Percentiles rank a stretch among this genome's conserved stretches.
Evolutionary conservation across 2,888 invertebrate species (phyloP).

Genomic region (Nymphalis urticae): DNA sequence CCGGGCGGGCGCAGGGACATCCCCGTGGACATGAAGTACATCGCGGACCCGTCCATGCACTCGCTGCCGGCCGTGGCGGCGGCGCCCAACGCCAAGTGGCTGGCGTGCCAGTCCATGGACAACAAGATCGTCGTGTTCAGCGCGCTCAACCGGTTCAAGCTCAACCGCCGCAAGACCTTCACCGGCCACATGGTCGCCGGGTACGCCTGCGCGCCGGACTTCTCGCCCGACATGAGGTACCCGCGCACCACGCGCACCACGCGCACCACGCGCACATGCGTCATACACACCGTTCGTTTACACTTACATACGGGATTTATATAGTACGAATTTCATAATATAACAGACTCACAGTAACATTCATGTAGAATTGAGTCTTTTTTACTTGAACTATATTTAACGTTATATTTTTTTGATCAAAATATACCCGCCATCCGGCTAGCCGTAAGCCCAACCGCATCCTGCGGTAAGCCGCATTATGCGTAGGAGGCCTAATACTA

Average conservation of each 20-base stretch:
- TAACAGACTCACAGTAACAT: too few species aligned
- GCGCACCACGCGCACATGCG: background rate
- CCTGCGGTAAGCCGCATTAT: too few species aligned
- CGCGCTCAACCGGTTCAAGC: conserved; percentile 97
- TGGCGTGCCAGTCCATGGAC: conserved; percentile 99
- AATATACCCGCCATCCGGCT: too few species aligned
- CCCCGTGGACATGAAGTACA: conserved; percentile 99
- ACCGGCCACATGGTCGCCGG: conserved; percentile 99
- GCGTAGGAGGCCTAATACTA: too few species aligned
- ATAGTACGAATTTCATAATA: too few species aligned
- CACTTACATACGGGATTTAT: too few species aligned
- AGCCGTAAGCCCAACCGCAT: too few species aligned
- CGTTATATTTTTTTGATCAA: too few species aligned
- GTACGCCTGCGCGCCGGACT: conserved; percentile 98
- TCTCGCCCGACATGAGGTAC: conserved; percentile 98
- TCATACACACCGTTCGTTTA: too few species aligned
- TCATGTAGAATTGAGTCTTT: too few species aligned
- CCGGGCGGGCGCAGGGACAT: conserved; percentile 83
- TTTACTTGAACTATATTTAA: too few species aligned
- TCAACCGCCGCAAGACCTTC: conserved; percentile 98
- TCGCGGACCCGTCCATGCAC: conserved; percentile 99
- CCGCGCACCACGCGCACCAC: conserved; percentile 15
- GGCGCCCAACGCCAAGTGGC: conserved; percentile 98
- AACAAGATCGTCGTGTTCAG: conserved; percentile 99
- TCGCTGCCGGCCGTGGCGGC: conserved; percentile 98